These are phyloP conservation scores for Lepilemur septentrionalis DNA, from an alignment of 2,797 vertebrate genomes.

Conservation along the genomic window DNA sequence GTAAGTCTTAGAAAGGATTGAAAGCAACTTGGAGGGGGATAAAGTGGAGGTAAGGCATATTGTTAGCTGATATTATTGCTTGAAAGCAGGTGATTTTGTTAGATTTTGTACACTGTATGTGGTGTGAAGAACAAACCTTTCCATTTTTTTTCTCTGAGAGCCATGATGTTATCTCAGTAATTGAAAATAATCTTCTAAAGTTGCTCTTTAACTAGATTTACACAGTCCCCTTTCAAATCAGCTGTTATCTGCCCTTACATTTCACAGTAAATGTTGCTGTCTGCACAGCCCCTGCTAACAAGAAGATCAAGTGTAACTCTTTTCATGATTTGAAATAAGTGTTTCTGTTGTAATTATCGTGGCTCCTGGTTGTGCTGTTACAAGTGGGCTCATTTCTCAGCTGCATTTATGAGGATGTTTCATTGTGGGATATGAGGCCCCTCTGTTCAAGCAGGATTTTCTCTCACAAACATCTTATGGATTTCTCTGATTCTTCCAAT, in stretches of 20 bases:
- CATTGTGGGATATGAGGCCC: background rate
- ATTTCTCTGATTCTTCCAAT: background rate
- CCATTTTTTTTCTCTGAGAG: slow-evolving; percentile 70
- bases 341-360: slow-evolving; percentile 69
- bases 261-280: slow-evolving; percentile 81
- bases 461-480: background rate
- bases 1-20: slow-evolving; percentile 76
- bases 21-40: slow-evolving; percentile 58
- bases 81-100: slow-evolving; percentile 68
- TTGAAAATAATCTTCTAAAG: slow-evolving; percentile 87
- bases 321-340: slow-evolving; percentile 72
- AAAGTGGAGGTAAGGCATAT: slow-evolving; percentile 53
- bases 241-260: slow-evolving; percentile 81
- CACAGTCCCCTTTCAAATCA: slow-evolving; percentile 82
- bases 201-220: slow-evolving; percentile 85
- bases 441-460: background rate
- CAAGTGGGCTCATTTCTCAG: slow-evolving; percentile 68
- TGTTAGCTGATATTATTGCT: slow-evolving; percentile 48
- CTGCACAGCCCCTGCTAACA: slow-evolving; percentile 71
- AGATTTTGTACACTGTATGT: slow-evolving; percentile 73
- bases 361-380: slow-evolving; percentile 47
- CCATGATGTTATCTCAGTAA: slow-evolving; percentile 86
- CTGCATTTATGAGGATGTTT: slow-evolving; percentile 16
- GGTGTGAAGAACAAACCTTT: slow-evolving; percentile 72
- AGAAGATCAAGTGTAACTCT: slow-evolving; percentile 75